Evolutionary conservation across 2,888 invertebrate species (phyloP), one percentile per base, ranked within the genome.

Genomic region (Acleris emargana): DNA sequence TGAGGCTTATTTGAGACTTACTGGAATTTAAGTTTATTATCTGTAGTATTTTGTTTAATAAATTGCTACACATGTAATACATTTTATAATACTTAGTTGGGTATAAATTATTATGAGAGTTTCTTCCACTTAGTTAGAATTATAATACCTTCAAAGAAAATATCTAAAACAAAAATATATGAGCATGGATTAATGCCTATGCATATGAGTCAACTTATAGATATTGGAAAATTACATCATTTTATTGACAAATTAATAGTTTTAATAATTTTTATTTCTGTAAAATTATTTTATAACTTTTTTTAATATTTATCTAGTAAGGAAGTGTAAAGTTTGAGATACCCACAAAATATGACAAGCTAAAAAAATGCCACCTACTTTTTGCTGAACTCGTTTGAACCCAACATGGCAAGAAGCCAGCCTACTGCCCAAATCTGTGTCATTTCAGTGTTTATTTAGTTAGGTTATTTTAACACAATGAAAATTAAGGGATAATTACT

Each of bases 381-480:
- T 61, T 60, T 32, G 50, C 42, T 60, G 64, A 64, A 60, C 64
- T 64, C 50, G 7, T 50, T 50, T 64, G 59, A 64, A 55, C 64
- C 50, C 54, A 54, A 55, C 20, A 64, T 64, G 64, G 64, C 64
- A 55, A 55, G 9, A 32, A 55, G 64, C 64, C 64, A 64, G 59
- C 49, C 54, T 43, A 22, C 43, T 50, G 43, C 32, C 32, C 57
- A 22, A 45, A 51, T 16, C 16, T 43, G 55, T 5, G 13, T 54
- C n/a, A 17, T 61, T 61, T 61, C 20, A 61, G 47, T 38, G 16
- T 28, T 20, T 5, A 25, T 59, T 58, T 54, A 25, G 18, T 22
- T 17, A 22, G 32, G 38, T 51, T 51, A 42, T 51, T 50, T 58
- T n/a, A 49, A 20, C 50, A 18, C 20, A 18, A 18, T 32, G n/a